phyloP scores from a whole-genome alignment of 2,888 invertebrate genomes.

The Rugalucina vietnamica region DNA sequence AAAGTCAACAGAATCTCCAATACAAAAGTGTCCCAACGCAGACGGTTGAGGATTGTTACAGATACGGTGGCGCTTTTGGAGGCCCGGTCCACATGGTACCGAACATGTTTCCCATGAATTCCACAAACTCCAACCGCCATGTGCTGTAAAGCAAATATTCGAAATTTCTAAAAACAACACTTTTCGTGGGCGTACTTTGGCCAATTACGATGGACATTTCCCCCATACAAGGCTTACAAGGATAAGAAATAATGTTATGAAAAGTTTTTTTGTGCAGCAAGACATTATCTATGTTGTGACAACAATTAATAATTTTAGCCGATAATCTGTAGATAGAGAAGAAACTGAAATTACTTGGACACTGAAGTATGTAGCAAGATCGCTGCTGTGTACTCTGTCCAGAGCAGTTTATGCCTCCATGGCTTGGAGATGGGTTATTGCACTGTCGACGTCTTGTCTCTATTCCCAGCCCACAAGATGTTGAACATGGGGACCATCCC shows the following conservation, averaged over 20 bases:
- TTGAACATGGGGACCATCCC: constrained; percentile 17
- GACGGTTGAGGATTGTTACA: constrained; percentile 46
- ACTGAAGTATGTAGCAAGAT: constrained; percentile 32
- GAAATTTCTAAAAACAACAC: constrained; percentile 7
- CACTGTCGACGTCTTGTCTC: constrained; percentile 14
- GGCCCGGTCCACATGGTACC: constrained; percentile 40
- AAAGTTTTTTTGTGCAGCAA: too few species aligned
- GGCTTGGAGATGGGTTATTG: constrained; percentile 21
- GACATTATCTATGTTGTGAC: too few species aligned
- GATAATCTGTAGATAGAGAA: too few species aligned
- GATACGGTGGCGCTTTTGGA: constrained; percentile 14
- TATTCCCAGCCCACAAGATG: constrained; percentile 38
- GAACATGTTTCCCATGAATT: constrained; percentile 20
- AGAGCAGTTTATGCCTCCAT: constrained; percentile 24
- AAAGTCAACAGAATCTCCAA: too few species aligned
- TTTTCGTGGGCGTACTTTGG: constrained; percentile 27
- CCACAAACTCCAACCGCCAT: constrained; percentile 51
- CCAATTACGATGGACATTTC: constrained; percentile 17
- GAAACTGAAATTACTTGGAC: background rate
- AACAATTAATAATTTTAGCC: too few species aligned
- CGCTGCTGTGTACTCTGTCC: constrained; percentile 26
- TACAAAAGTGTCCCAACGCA: constrained; percentile 33
- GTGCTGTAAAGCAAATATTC: constrained; percentile 21
- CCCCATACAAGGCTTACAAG: constrained; percentile 23
- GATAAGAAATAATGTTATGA: too few species aligned